phyloP scores from a whole-genome alignment of 2,797 vertebrate species.

The Trichosurus vulpecula region DNA sequence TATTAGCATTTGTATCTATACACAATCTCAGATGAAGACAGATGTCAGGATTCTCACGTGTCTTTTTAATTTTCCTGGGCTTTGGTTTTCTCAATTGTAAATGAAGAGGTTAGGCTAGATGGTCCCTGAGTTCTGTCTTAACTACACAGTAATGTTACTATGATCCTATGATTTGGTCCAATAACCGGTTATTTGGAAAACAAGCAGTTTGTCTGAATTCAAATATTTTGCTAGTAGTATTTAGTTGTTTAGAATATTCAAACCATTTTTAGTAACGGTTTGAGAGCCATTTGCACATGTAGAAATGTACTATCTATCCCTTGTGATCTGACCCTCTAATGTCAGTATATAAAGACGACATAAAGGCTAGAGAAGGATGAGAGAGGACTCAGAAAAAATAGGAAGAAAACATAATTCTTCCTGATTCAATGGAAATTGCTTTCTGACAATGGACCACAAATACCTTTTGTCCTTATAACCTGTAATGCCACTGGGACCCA shows the following conservation, averaged over 20 bases:
- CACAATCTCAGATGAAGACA: background rate
- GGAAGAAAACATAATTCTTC: background rate
- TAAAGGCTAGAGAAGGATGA: background rate
- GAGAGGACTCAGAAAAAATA: background rate
- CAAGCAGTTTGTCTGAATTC: background rate
- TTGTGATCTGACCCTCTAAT: background rate
- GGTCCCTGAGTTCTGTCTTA: background rate
- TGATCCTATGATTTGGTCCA: background rate
- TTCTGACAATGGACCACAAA: background rate
- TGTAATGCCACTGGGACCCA: background rate
- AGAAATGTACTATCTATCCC: background rate
- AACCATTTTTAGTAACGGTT: background rate
- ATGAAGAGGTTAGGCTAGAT: background rate
- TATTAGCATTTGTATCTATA: background rate
- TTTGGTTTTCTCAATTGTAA: background rate
- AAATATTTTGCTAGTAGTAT: background rate
- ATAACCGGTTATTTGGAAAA: background rate
- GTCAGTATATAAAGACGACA: background rate
- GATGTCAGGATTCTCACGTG: background rate
- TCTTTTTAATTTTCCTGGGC: background rate
- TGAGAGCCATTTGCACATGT: background rate
- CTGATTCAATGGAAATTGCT: background rate
- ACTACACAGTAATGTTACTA: background rate
- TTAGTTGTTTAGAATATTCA: background rate
- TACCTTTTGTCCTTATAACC: background rate